Base-by-base conservation (phyloP, 2,888 invertebrate species). In the Automeris io region DNA sequence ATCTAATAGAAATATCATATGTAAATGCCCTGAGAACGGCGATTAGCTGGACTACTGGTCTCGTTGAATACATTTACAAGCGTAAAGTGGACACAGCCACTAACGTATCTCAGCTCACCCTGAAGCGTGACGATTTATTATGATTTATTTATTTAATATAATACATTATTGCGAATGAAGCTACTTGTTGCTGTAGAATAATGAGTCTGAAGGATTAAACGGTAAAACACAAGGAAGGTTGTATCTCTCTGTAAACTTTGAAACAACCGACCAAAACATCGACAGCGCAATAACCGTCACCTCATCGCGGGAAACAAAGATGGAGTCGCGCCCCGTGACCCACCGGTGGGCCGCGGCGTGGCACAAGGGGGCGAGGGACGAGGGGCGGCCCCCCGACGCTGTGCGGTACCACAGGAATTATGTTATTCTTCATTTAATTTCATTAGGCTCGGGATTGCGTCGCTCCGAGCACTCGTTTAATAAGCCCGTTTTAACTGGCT, bases 391-490 rank as follows among this genome's bases (percentile, higher is more conserved):
- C 16, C 16, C 29, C 16, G 16, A 16, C 8, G 29, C 8, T 16
- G 16, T 29, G 29, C 29, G 29, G 45, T 42, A 39, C 51, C 49
- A 43, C 54, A 60, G 58, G 67, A 62, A 72, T 75, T 69, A 68
- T 73, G 75, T 77, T 77, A 74, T 79, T 78, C 76, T 78, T 77
- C 70, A 79, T 81, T 79, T 78, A 75, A 78, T 81, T 81, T 81
- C 78, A 80, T 79, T 77, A 78, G 71, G 68, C 71, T 56, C 55
- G 71, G 70, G 78, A 80, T 76, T 75, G 75, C 54, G 57, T 54
- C 48, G 49, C 49, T 58, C 55, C 46, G 46, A 42, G 43, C 51
- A 41, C 41, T 33, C 33, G 13, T 25, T 26, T 23, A 19, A 25
- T 11, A 35, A 31, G 24, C 29, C 33, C 31, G 26, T 31, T 37